These are phyloP conservation scores for Corythucha ciliata DNA, from an alignment of 2,888 invertebrate genomes.

Conservation along the genomic window DNA sequence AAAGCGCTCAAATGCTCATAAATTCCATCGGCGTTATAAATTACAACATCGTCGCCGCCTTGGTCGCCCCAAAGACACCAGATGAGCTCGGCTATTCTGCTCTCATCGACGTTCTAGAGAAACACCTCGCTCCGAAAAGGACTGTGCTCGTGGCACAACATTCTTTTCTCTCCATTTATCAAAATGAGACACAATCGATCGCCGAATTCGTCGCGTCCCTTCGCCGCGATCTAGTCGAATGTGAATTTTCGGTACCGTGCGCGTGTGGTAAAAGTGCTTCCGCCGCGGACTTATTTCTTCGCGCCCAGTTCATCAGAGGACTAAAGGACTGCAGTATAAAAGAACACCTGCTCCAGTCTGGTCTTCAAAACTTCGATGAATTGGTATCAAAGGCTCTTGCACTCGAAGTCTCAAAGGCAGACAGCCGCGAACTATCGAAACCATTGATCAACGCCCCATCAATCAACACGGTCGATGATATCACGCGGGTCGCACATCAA, in stretches of 20 bases:
- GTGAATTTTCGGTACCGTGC: conserved; percentile 2
- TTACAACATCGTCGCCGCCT: conserved; percentile 2
- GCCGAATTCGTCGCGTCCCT: conserved; percentile 7
- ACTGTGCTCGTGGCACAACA: not conserved
- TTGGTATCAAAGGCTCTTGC: too few species aligned
- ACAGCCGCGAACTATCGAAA: too few species aligned
- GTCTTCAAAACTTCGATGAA: too few species aligned
- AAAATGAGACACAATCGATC: conserved; percentile 1
- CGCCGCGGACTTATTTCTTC: conserved; percentile 3
- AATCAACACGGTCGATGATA: too few species aligned
- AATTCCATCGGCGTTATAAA: conserved; percentile 1
- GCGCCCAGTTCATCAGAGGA: conserved; percentile 4
- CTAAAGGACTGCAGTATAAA: not conserved
- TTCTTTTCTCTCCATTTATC: conserved; percentile 5
- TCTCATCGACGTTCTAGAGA: not conserved
- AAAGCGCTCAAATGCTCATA: not conserved
- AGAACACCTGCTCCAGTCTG: conserved; percentile 7
- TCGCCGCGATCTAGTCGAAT: not conserved
- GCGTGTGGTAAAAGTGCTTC: not conserved
- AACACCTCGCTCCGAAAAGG: not conserved
- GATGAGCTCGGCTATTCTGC: not conserved
- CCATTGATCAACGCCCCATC: too few species aligned
- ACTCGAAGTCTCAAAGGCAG: too few species aligned
- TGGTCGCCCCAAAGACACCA: not conserved
- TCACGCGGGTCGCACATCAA: too few species aligned